Conservation (phyloP, 2,797 vertebrate species). For the Argyrosomus regius region DNA sequence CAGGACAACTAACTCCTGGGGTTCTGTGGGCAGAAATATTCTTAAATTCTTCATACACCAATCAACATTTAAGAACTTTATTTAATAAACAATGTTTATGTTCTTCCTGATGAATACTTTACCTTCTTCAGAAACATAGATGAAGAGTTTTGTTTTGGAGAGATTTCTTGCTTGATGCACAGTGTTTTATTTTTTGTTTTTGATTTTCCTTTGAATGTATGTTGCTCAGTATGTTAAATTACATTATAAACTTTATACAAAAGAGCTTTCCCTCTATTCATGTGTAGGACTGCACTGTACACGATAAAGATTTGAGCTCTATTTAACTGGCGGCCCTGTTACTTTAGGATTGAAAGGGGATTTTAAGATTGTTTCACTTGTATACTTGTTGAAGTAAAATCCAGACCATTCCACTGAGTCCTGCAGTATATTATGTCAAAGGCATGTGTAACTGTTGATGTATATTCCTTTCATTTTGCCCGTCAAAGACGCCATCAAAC, state of each 20-base stretch:
- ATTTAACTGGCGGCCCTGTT: background rate
- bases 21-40: no score
- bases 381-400: background rate
- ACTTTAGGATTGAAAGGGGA: background rate
- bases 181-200: background rate
- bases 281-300: background rate
- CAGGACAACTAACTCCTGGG: no score
- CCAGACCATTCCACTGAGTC: background rate
- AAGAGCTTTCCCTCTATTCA: background rate
- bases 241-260: background rate
- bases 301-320: background rate
- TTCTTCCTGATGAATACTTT: background rate
- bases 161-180: background rate
- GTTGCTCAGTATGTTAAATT: background rate
- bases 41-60: no score
- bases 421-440: conserved; percentile 18
- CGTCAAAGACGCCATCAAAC: conserved; percentile 59
- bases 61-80: no score
- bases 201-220: background rate
- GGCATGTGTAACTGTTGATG: conserved; percentile 19
- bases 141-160: background rate
- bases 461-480: conserved; percentile 53
- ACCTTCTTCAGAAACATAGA: background rate
- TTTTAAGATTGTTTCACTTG: background rate
- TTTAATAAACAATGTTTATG: background rate